Evolutionary conservation across 1,140 invertebrate genomes (phyloP).

Genomic region (Temnothorax curvispinosus): DNA sequence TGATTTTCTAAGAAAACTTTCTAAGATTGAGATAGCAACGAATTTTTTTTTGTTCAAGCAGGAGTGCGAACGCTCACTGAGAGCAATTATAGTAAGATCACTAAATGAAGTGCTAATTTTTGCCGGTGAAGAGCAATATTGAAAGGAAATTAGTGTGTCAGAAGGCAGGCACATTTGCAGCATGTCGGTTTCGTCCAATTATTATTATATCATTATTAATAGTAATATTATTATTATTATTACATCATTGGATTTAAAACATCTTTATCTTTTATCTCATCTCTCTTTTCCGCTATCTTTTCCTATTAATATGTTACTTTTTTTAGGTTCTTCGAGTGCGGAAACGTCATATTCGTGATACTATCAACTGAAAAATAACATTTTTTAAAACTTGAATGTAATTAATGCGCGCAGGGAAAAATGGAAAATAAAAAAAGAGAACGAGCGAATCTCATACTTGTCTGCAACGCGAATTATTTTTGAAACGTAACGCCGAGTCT

Average conservation of each 20-base stretch:
- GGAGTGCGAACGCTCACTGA: neutral
- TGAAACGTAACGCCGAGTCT: neutral
- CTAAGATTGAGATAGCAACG: neutral
- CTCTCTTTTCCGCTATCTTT: neutral
- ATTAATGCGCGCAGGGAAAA: neutral
- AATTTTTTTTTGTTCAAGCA: constrained; percentile 27
- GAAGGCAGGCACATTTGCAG: neutral
- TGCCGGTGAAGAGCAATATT: neutral
- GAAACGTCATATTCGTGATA: neutral
- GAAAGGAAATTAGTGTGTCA: constrained; percentile 26
- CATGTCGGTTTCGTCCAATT: neutral
- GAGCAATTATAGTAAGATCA: constrained; percentile 33
- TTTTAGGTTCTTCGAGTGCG: neutral
- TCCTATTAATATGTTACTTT: neutral
- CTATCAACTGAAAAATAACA: neutral
- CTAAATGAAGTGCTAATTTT: constrained; percentile 47
- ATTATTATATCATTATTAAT: neutral
- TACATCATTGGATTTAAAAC: neutral
- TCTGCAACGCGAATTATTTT: neutral
- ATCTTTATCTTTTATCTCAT: neutral
- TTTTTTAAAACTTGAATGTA: neutral
- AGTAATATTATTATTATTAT: neutral
- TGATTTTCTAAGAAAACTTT: constrained; percentile 26
- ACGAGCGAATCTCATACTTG: neutral
- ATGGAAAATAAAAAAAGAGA: neutral